Evolutionary conservation across 2,888 invertebrate species (phyloP).

Genomic region (Syrista parreyssii): DNA sequence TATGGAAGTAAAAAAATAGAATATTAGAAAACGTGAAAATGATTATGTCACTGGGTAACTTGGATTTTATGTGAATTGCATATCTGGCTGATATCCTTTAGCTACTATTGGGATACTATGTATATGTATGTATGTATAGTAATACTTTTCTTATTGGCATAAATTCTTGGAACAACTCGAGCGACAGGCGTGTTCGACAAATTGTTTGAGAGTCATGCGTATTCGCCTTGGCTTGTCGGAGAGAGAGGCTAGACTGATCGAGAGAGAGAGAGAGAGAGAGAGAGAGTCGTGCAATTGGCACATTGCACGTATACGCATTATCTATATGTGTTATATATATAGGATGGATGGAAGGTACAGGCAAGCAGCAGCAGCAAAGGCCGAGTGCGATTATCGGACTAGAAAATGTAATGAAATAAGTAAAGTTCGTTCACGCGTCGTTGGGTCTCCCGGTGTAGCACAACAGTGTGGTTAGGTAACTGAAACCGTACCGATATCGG

Average conservation of each 20-base stretch:
- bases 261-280: neutral
- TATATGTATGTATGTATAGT: neutral
- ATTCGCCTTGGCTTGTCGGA: neutral
- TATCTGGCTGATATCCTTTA: neutral
- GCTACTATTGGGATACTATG: too few relatives aligned
- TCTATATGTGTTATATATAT: neutral
- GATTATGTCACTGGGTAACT: neutral
- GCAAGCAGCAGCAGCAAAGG: too few relatives aligned
- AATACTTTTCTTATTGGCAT: neutral
- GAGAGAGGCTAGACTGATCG: neutral
- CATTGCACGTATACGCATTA: neutral
- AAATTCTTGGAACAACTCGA: neutral
- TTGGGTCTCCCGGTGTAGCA: slow-evolving; percentile 40
- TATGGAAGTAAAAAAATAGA: neutral
- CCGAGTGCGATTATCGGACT: slow-evolving; percentile 30
- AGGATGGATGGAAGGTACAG: too few relatives aligned
- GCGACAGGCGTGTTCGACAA: neutral
- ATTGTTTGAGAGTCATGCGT: neutral
- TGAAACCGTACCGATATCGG: slow-evolving; percentile 41
- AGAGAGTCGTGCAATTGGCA: neutral
- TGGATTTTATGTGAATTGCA: neutral
- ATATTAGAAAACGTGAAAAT: neutral
- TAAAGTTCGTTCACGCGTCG: slow-evolving; percentile 53
- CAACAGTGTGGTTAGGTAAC: slow-evolving; percentile 51
- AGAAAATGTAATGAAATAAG: slow-evolving; percentile 45